phyloP scores from a whole-genome alignment of 2,113 vertebrate genomes.

The Antechinus flavipes region DNA sequence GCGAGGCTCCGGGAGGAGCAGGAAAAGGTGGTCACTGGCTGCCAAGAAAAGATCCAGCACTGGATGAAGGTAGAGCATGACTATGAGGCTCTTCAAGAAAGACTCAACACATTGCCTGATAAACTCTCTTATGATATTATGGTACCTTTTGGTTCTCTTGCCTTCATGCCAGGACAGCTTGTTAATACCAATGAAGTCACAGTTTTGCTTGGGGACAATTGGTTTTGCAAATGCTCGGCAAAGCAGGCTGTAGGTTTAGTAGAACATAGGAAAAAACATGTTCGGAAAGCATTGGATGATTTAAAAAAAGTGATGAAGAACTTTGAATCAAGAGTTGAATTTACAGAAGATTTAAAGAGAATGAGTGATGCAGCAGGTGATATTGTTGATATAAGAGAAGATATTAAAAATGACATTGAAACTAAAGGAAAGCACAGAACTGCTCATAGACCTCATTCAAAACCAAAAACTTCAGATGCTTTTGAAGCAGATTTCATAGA shows the following conservation, averaged over 20 bases:
- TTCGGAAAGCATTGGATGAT: constrained; percentile 91
- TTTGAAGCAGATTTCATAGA: constrained; percentile 84
- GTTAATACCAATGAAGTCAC: constrained; percentile 97
- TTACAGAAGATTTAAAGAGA: constrained; percentile 91
- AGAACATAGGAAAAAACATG: constrained; percentile 95
- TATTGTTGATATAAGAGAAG: constrained; percentile 95
- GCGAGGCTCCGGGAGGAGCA: too few relatives aligned
- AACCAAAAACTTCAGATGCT: constrained; percentile 89
- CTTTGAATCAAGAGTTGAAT: constrained; percentile 92
- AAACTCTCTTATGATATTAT: constrained; percentile 93
- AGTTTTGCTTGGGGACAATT: constrained; percentile 97
- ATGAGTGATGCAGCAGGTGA: constrained; percentile 89
- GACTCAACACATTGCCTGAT: constrained; percentile 91
- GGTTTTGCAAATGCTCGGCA: constrained; percentile 97
- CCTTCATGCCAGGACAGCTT: constrained; percentile 98
- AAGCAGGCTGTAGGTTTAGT: constrained; percentile 94
- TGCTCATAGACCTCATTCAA: constrained; percentile 94
- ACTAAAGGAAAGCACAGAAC: constrained; percentile 91
- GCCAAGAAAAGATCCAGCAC: too few relatives aligned
- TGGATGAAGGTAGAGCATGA: constrained; percentile 94
- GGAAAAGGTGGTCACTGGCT: too few relatives aligned
- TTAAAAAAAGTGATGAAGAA: constrained; percentile 92
- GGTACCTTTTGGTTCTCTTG: constrained; percentile 97
- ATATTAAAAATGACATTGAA: constrained; percentile 84
- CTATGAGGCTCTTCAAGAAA: constrained; percentile 92